A percentile compares a stretch with the other conserved stretches of the same genome.
Conservation (phyloP, 2,888 invertebrate species). For the Trichogramma evanescens region DNA sequence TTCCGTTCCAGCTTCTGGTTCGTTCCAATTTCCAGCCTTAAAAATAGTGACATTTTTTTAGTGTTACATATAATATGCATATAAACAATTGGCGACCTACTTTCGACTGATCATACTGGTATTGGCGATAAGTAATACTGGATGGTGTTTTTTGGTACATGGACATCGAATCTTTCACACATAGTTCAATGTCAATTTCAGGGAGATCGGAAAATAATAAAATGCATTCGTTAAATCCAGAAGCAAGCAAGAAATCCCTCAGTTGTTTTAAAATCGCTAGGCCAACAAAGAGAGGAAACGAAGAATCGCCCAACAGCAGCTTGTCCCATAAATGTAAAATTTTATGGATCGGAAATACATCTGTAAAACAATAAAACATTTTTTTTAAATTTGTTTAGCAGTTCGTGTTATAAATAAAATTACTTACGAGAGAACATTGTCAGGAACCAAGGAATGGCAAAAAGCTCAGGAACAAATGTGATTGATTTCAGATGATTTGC, state of each 20-base stretch:
- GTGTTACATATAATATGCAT: neutral
- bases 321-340: conserved; percentile 98
- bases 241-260: conserved; percentile 71
- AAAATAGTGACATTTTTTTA: neutral
- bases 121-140: conserved; percentile 79
- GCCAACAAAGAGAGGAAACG: conserved; percentile 91
- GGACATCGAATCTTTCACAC: conserved; percentile 79
- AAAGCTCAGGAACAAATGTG: conserved; percentile 92
- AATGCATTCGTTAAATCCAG: conserved; percentile 98
- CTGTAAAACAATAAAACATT: conserved; percentile 48
- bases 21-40: conserved; percentile 37
- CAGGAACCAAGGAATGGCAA: conserved; percentile 98
- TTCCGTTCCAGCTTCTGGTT: conserved; percentile 40
- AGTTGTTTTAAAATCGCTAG: conserved; percentile 86
- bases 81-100: conserved; percentile 21
- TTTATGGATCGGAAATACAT: conserved; percentile 96
- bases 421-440: conserved; percentile 96
- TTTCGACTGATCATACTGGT: conserved; percentile 53
- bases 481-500: conserved; percentile 88
- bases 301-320: conserved; percentile 82
- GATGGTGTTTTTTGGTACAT: conserved; percentile 81
- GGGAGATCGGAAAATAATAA: conserved; percentile 97
- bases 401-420: neutral
- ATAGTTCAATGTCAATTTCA: conserved; percentile 90
- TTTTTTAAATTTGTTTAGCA: neutral